A percentile compares a stretch with the other conserved stretches of the same genome.
Conservation (phyloP, 2,888 invertebrate species). For the Drosophila kambysellisi region DNA sequence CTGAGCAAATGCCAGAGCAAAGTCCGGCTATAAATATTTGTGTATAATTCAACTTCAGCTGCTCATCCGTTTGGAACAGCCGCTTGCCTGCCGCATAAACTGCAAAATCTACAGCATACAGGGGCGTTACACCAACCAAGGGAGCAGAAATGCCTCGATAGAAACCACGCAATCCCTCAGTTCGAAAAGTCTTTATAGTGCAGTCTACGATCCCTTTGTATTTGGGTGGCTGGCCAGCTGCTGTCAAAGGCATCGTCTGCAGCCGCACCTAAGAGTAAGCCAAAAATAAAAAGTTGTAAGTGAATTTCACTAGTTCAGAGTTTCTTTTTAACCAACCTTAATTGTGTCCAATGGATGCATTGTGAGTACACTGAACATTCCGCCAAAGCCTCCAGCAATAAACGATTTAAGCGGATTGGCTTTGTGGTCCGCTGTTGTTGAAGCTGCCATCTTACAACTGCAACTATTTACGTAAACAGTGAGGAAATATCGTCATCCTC, state of each 20-base stretch:
- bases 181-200: conserved; percentile 93
- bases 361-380: conserved; percentile 96
- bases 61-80: conserved; percentile 88
- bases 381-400: conserved; percentile 97
- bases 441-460: conserved; percentile 12
- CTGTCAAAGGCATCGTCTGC: conserved; percentile 96
- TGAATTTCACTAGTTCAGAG: neutral
- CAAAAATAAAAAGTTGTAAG: neutral
- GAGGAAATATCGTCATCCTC: conserved; percentile 39
- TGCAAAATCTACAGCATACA: conserved; percentile 98
- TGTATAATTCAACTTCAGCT: conserved; percentile 88
- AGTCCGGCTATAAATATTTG: conserved; percentile 97
- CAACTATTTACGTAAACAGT: conserved; percentile 60
- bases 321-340: conserved; percentile 87
- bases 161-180: conserved; percentile 93
- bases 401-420: conserved; percentile 96
- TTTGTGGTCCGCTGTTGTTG: conserved; percentile 55
- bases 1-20: conserved; percentile 98
- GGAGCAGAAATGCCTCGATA: conserved; percentile 97
- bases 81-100: conserved; percentile 98
- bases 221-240: conserved; percentile 90
- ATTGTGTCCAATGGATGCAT: conserved; percentile 99
- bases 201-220: conserved; percentile 97
- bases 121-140: conserved; percentile 97
- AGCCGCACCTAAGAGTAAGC: conserved; percentile 90